Conservation (phyloP, 2,888 invertebrate species). For the Oxyteleia sp. region DNA sequence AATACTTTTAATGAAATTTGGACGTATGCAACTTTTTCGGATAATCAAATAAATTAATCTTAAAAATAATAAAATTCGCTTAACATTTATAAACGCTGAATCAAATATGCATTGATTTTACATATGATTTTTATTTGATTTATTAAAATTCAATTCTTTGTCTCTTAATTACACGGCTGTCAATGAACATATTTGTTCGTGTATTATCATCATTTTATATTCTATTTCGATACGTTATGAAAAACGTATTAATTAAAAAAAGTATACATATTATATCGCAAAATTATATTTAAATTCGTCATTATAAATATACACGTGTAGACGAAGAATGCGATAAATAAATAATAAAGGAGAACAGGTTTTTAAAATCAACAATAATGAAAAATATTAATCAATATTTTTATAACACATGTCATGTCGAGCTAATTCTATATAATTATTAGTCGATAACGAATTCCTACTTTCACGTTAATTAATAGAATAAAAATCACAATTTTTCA, state of each 20-base stretch:
- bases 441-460: constrained; percentile 17
- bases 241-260: constrained; percentile 22
- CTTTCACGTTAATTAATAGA: constrained; percentile 5
- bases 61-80: constrained; percentile 53
- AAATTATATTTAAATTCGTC: constrained; percentile 26
- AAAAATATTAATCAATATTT: constrained; percentile 20
- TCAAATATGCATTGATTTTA: constrained; percentile 32
- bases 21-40: constrained; percentile 29
- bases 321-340: constrained; percentile 20
- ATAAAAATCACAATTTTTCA: constrained; percentile 11
- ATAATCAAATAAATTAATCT: constrained; percentile 54
- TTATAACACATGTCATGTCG: not conserved
- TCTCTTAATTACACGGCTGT: constrained; percentile 46
- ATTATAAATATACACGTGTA: constrained; percentile 27
- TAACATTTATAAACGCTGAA: constrained; percentile 41
- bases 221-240: constrained; percentile 20
- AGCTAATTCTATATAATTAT: constrained; percentile 11
- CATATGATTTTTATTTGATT: constrained; percentile 47
- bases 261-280: constrained; percentile 1
- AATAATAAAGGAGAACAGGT: constrained; percentile 16
- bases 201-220: constrained; percentile 39
- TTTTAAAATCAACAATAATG: constrained; percentile 24
- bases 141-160: constrained; percentile 50
- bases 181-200: constrained; percentile 39
- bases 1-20: constrained; percentile 39